phyloP scores from a whole-genome alignment of 2,113 vertebrate genomes.

The Myanophis thanlyinensis region DNA sequence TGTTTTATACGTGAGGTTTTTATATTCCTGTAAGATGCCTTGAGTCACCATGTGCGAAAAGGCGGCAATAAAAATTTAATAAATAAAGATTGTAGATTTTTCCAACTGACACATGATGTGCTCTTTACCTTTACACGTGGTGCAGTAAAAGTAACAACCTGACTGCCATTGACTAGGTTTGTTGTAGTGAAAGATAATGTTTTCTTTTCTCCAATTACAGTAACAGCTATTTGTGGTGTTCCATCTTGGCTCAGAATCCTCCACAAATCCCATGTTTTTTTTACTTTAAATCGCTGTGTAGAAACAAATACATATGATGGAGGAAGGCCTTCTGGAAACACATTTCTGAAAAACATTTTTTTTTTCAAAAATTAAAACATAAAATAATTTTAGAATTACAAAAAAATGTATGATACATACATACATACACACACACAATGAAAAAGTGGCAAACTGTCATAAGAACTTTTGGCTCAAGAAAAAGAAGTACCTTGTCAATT shows the following conservation, averaged over 20 bases:
- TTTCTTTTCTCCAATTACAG: slow-evolving; percentile 83
- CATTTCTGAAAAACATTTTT: slow-evolving; percentile 69
- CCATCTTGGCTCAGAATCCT: slow-evolving; percentile 86
- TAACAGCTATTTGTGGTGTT: slow-evolving; percentile 90
- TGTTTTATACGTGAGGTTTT: no score
- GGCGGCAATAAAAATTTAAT: no score
- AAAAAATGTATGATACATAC: not conserved
- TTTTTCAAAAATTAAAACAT: not conserved
- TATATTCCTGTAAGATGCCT: no score
- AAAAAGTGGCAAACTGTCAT: not conserved
- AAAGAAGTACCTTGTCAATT: slow-evolving; percentile 82
- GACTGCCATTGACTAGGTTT: slow-evolving; percentile 80
- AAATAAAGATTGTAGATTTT: not conserved
- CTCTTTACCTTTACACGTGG: slow-evolving; percentile 79
- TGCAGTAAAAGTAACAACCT: slow-evolving; percentile 81
- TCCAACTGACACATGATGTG: not conserved
- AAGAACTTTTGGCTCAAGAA: slow-evolving; percentile 5
- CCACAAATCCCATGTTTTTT: slow-evolving; percentile 95
- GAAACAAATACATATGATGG: slow-evolving; percentile 97
- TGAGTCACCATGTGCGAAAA: no score
- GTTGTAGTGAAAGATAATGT: slow-evolving; percentile 89
- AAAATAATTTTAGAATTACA: not conserved
- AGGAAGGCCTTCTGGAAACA: slow-evolving; percentile 95
- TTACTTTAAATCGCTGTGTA: slow-evolving; percentile 90
- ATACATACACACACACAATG: not conserved